These are phyloP conservation scores for Atlantisia rogersi DNA, from an alignment of 2,113 vertebrate genomes.

Conservation along the genomic window DNA sequence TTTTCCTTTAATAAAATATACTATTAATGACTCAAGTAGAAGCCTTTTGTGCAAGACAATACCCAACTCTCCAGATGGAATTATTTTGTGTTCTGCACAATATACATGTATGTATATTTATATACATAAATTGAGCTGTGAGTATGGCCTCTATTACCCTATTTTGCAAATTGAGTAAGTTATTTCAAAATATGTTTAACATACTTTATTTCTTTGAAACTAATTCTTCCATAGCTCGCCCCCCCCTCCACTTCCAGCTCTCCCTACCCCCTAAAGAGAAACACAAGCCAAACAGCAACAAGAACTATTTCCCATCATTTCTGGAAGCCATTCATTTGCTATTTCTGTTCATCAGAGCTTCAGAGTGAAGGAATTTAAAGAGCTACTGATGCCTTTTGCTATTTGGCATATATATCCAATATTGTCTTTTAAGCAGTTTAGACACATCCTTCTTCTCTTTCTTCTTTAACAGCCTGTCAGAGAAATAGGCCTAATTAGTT, in stretches of 20 bases:
- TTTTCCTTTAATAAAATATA: constrained; percentile 83
- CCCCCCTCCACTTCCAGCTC: background rate
- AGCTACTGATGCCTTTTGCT: constrained; percentile 72
- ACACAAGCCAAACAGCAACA: constrained; percentile 58
- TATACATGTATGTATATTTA: constrained; percentile 61
- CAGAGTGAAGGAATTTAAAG: constrained; percentile 60
- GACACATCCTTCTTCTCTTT: constrained; percentile 52
- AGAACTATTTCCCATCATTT: constrained; percentile 60
- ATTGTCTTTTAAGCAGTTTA: constrained; percentile 60
- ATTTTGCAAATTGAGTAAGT: constrained; percentile 43
- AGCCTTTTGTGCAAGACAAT: constrained; percentile 80
- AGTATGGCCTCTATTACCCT: constrained; percentile 45
- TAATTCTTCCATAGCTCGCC: constrained; percentile 43
- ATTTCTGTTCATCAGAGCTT: constrained; percentile 68
- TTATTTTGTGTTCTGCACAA: constrained; percentile 60
- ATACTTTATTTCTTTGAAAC: constrained; percentile 66
- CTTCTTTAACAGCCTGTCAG: constrained; percentile 61
- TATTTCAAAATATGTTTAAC: constrained; percentile 68
- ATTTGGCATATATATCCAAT: constrained; percentile 60
- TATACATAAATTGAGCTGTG: constrained; percentile 9
- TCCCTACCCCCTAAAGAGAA: constrained; percentile 55
- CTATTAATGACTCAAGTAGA: constrained; percentile 78
- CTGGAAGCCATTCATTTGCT: constrained; percentile 76
- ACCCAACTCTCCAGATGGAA: constrained; percentile 69
- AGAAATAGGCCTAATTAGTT: constrained; percentile 57